Base-by-base conservation (phyloP, 1,140 invertebrate species). In the Spodoptera frugiperda region DNA sequence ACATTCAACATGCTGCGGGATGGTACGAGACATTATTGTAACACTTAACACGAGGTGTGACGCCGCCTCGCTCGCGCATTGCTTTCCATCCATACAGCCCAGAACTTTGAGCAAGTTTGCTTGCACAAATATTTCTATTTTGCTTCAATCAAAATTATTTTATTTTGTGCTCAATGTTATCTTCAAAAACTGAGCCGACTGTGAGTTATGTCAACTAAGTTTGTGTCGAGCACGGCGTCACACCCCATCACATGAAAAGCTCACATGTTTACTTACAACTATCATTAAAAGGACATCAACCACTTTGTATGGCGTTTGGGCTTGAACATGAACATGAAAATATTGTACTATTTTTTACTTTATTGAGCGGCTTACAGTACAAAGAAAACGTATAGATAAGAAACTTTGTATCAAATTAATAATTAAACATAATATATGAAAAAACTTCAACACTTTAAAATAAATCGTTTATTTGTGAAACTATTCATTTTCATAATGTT, bases 281-380 rank as follows among this genome's bases (percentile, higher is more conserved):
- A 93, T 86, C 85, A 86, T 87, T 91, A 91, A 87, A 83, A 87
- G n/a, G n/a, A n/a, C n/a, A n/a, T n/a, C n/a, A n/a, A n/a, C n/a
- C n/a, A n/a, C n/a, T 89, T 88, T 92, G 90, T 93, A 93, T 93
- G 92, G 92, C 92, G n/a, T n/a, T n/a, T n/a, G n/a, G n/a, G n/a
- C n/a, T n/a, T n/a, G n/a, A n/a, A n/a, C n/a, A n/a, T n/a, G n/a
- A n/a, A n/a, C n/a, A n/a, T n/a, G n/a, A n/a, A n/a, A n/a, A n/a
- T n/a, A n/a, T n/a, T n/a, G n/a, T n/a, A n/a, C n/a, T n/a, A n/a
- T n/a, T n/a, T n/a, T n/a, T n/a, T n/a, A n/a, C n/a, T n/a, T n/a
- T n/a, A n/a, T n/a, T n/a, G n/a, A n/a, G n/a, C n/a, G n/a, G n/a
- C n/a, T n/a, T n/a, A n/a, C n/a, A n/a, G n/a, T n/a, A n/a, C n/a